Evolutionary conservation across 2,888 invertebrate species (phyloP), one percentile per base, ranked within the genome.

Genomic region (Fragum sueziense): DNA sequence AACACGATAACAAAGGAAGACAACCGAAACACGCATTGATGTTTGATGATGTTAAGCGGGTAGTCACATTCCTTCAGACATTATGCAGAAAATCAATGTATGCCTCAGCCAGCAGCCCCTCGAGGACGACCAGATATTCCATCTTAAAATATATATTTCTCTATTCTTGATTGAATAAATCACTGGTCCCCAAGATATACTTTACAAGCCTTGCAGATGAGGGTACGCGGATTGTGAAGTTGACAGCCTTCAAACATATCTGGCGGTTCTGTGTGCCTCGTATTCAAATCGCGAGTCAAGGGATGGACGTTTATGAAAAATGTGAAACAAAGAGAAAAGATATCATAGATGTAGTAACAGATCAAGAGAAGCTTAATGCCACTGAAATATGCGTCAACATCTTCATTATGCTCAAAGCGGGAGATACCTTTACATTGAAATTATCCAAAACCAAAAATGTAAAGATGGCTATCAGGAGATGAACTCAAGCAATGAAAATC

Each of bases 11-110:
- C 65, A 65, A 6, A 6, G 65, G 65, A 2, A 65, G 22, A 33
- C 31, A n/a, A n/a, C 34, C 34, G 9, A 65, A 65, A n/a, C 65
- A 65, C 34, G 65, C 31, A 2, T 9, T 65, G 4, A 3, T 6
- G 34, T 65, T 65, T 65, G 65, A 65, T 6, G 65, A 65, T 34
- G 65, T 65, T n/a, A 65, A 65, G 22, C 7, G 31, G 9, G 65
- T 65, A 6, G 33, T 65, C 14, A 20, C 7, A 17, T 65, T 65
- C 34, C 9, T 65, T 2, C 9, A 34, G 14, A 20, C 34, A 17
- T 34, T n/a, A 65, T 65, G 65, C 65, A 11, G 11, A 7, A 14
- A n/a, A 34, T 9, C 33, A 65, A 34, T 31, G 31, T 34, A 9
- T 65, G 37, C 65, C 65, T 4, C 65, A 65, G 34, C 65, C 65